These are phyloP conservation scores for Pachliopta kotzebuea DNA, from an alignment of 2,888 invertebrate genomes.

Conservation along the genomic window DNA sequence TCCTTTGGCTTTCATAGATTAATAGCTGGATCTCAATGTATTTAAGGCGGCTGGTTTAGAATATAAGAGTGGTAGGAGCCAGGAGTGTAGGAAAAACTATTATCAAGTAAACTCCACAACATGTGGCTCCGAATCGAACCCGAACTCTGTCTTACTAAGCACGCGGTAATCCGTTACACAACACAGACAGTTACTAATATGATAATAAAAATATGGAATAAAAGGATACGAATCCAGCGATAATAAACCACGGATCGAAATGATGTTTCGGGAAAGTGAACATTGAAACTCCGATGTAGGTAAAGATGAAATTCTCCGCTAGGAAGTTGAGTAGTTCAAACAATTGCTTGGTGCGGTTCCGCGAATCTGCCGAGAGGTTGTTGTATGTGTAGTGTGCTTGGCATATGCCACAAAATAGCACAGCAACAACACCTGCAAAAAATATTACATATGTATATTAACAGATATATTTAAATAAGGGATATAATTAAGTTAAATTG, in stretches of 20 bases:
- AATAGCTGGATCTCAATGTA: too few species aligned
- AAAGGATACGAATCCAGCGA: constrained; percentile 96
- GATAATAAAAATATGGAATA: constrained; percentile 6
- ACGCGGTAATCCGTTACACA: too few species aligned
- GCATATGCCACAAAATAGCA: constrained; percentile 98
- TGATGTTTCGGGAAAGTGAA: constrained; percentile 98
- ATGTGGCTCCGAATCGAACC: too few species aligned
- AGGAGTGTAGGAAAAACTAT: too few species aligned
- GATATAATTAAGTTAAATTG: too few species aligned
- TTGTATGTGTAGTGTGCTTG: constrained; percentile 99
- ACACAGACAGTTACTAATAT: too few species aligned
- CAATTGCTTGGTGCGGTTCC: constrained; percentile 93
- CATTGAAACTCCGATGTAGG: constrained; percentile 99
- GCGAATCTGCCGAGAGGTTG: constrained; percentile 93
- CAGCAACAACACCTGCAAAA: constrained; percentile 93
- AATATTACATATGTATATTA: constrained; percentile 1
- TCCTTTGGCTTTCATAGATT: too few species aligned
- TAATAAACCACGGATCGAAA: constrained; percentile 95
- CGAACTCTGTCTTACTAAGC: too few species aligned
- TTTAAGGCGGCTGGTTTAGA: too few species aligned
- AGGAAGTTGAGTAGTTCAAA: constrained; percentile 97
- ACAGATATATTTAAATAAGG: too few species aligned
- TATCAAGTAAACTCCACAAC: too few species aligned
- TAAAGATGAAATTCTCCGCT: constrained; percentile 98
- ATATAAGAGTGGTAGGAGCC: too few species aligned